Base-by-base conservation (phyloP, 2,888 invertebrate species). In the Lamproptera curius region DNA sequence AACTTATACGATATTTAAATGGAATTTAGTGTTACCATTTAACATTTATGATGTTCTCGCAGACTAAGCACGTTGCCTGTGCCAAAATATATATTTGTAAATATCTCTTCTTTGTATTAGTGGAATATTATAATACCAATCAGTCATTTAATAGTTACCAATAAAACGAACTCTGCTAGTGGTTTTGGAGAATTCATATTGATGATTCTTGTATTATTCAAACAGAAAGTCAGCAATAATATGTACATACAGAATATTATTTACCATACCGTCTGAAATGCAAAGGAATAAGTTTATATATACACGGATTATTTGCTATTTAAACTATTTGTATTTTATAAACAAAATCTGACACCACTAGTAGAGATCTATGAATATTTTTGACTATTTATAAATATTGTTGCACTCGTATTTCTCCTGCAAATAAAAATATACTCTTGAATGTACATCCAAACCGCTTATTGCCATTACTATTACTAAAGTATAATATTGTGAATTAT, bases 1-100 rank as follows among this genome's bases (percentile, higher is more conserved):
- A 50, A 55, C 42, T 57, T 59, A 60, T 68, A 66, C 69, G 67
- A 70, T 13, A 75, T 73, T 65, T 72, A 69, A 28, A 40, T 15
- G 37, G 31, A 38, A n/a, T 67, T 61, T 46, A 57, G 58, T 65
- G 70, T 68, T 62, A 67, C 69, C 62, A 71, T 43, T 38, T 48
- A 31, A 38, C 43, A 43, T 69, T 71, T 65, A 69, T 69, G 65
- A 69, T 68, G 67, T 70, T 58, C 58, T 61, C 52, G 70, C 74
- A 65, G 63, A 58, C 59, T 59, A 73, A 75, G 79, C 80, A 57
- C 82, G 70, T 72, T 73, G 76, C 71, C 75, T 79, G 86, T 86
- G 86, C 86, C 86, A 86, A 86, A 62, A 57, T 62, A 63, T 67
- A 66, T 83, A 77, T 85, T 20, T 31, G 31, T 31, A 83, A 75